Base-by-base conservation (phyloP, 2,888 invertebrate species). In the Ramazzottius varieornatus region DNA sequence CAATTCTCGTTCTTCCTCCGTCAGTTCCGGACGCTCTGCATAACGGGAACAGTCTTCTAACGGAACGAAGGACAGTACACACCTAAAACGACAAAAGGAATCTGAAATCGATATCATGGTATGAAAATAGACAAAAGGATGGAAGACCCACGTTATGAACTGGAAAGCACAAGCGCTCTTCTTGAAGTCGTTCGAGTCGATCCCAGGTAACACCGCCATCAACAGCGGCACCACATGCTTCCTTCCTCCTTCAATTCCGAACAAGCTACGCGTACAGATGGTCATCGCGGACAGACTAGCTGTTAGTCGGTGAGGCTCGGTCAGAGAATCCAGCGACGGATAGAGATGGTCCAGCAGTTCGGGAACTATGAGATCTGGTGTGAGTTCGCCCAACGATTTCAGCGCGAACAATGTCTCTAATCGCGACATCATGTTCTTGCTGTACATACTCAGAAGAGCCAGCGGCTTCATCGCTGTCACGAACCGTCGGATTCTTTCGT, bases 131-230 rank as follows among this genome's bases (percentile, higher is more conserved):
- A n/a, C n/a, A n/a, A n/a, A n/a, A n/a, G n/a, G n/a, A n/a, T n/a
- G n/a, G n/a, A n/a, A n/a, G n/a, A n/a, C 65, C 33, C 33, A 46
- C 32, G 63, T 65, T 32, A n/a, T 13, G 64, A 65, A 46, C 16
- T 13, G n/a, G 33, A 65, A 65, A 64, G 46, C 20, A 24, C 32
- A 32, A 46, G 20, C 4, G 46, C 71, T 75, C 70, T 81, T 81
- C 67, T 82, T 81, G 54, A 84, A 80, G 75, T 92, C 91, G 72
- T 92, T 92, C 0, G 88, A 84, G 75, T 92, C 92, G 63, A 93
- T 84, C 20, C 89, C 91, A 0, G 92, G 91, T 29, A 93, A 77
- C 0, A 86, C 80, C 0, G 84, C 83, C 73, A 86, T 81, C 20
- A 92, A 78, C 33, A 92, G 78, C 0, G 88, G 87, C 29, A 92